Evolutionary conservation across 2,113 vertebrate species (phyloP).

Genomic region (Mirza zaza): DNA sequence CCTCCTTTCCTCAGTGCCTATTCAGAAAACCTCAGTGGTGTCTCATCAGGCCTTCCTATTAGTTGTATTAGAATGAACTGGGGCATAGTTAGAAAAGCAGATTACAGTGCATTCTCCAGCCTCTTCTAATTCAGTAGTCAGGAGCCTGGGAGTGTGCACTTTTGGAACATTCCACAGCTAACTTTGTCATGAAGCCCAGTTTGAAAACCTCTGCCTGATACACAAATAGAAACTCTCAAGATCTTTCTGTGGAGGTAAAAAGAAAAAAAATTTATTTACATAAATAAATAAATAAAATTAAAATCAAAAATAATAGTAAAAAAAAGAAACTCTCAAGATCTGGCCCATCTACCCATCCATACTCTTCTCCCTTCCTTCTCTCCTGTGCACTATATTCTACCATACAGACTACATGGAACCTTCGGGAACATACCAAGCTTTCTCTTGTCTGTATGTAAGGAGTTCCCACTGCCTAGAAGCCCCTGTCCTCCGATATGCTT

Average conservation of each 20-base stretch:
- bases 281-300: no score
- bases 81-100: background rate
- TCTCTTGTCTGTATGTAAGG: background rate
- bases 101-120: background rate
- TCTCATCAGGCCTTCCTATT: background rate
- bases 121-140: background rate
- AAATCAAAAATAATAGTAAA: no score
- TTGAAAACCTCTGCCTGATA: background rate
- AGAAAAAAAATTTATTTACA: no score
- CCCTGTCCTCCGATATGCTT: background rate
- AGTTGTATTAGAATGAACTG: background rate
- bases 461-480: background rate
- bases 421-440: background rate
- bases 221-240: background rate
- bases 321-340: background rate
- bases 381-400: background rate
- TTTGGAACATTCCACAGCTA: background rate
- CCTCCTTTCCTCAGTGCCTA: background rate
- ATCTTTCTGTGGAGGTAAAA: background rate
- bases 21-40: background rate
- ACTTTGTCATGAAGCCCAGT: background rate
- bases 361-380: background rate
- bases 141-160: background rate
- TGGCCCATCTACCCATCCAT: background rate
- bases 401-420: background rate